phyloP scores from a whole-genome alignment of 2,797 vertebrate species.

The Sparus aurata region DNA sequence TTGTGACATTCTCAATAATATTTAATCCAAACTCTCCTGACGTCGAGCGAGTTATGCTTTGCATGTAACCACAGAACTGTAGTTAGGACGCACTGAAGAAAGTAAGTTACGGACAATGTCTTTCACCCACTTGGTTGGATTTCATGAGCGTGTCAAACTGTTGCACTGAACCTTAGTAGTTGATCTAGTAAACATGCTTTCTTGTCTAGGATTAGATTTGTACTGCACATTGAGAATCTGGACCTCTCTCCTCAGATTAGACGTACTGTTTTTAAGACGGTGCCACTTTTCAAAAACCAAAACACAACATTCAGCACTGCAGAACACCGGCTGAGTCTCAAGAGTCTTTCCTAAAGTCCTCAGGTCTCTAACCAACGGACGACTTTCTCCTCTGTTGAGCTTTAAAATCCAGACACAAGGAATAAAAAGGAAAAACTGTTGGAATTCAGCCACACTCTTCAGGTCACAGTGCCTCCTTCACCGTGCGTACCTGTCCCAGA shows the following conservation, averaged over 20 bases:
- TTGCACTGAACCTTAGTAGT: constrained; percentile 60
- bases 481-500: constrained; percentile 9
- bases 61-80: constrained; percentile 46
- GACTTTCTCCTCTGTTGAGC: not conserved
- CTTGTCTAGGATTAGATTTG: constrained; percentile 36
- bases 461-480: constrained; percentile 65
- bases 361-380: not conserved
- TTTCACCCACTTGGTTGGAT: constrained; percentile 15
- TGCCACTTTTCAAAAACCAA: constrained; percentile 13
- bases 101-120: constrained; percentile 3
- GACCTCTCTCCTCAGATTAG: constrained; percentile 37
- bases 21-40: constrained; percentile 38
- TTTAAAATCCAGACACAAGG: not conserved
- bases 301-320: constrained; percentile 3
- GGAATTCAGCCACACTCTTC: constrained; percentile 16
- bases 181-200: constrained; percentile 19
- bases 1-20: constrained; percentile 28
- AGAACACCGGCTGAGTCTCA: not conserved
- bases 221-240: constrained; percentile 40
- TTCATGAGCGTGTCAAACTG: constrained; percentile 34
- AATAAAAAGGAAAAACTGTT: not conserved
- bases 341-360: constrained; percentile 1
- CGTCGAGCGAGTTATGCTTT: constrained; percentile 22
- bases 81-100: constrained; percentile 35
- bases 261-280: not conserved